Base-by-base conservation (phyloP, 2,113 vertebrate species). In the Ariopsis seemanni region DNA sequence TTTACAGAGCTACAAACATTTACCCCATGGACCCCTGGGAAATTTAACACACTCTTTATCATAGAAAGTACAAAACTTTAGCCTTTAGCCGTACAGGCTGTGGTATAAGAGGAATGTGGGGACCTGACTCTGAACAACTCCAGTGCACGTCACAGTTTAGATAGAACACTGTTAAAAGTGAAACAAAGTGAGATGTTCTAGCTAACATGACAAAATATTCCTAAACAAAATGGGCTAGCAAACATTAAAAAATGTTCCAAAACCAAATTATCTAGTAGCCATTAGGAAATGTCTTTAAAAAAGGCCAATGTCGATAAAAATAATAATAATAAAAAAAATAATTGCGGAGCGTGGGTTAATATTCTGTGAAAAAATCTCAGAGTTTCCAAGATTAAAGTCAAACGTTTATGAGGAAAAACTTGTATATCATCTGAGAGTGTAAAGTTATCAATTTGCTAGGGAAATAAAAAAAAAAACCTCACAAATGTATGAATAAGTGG, bases 1-100 rank as follows among this genome's bases (percentile, higher is more conserved):
- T 87, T 87, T 63, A 58, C 57, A 30, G 7, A 58, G 80, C 20
- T 27, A 34, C 14, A 83, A 57, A 83, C 69, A 48, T 83, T 83
- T 83, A 50, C 10, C 79, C 65, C 42, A 7, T 42, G 10, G 30
- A 80, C 10, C 15, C 20, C 58, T 86, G 62, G 55, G 14, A 18
- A 30, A 79, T 71, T 58, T 22, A 69, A 81, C 53, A 62, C 62
- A 27, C 58, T 18, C n/a, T 22, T 34, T 79, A 48, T 52, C 53
- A 86, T 48, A 75, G 48, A 14, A 63, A n/a, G 8, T 53, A 27
- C 14, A 60, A 85, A 30, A 62, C 12, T 7, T 85, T 78, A 48
- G 10, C 30, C 9, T 67, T 74, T 17, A 71, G 10, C 11, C 60
- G 9, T 20, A 27, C 50, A 84, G 22, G 11, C 11, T 7, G 9